Evolutionary conservation across 2,888 invertebrate species (phyloP), one percentile per base, ranked within the genome.

Genomic region (Brassicogethes aeneus): DNA sequence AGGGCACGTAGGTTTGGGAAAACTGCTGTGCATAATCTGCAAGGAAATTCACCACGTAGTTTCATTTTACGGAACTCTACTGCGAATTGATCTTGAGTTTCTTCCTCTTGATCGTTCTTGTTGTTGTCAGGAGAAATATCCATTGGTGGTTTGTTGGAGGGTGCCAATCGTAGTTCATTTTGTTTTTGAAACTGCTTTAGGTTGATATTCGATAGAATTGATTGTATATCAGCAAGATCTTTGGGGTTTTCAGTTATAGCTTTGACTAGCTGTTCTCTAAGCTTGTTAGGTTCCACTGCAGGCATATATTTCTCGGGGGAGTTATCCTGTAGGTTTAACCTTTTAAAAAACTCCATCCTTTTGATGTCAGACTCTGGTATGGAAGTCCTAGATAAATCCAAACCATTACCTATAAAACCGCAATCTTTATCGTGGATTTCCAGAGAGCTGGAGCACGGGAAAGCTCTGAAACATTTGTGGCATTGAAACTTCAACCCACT

Each of bases 31-130:
- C 95, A 95, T n/a, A 92, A 71, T 44, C 90, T 77, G 64, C 94
- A 95, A 0, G 91, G 89, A 59, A 91, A 92, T 60, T 90, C 89
- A 0, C 91, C 90, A 29, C 88, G 81, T 35, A 88, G 63, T 60
- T 91, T 91, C 90, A 91, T 90, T 52, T 84, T 80, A n/a, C 89
- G 73, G 53, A 90, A 88, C 54, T 88, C 88, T 0, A 85, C 82
- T 1, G 87, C 85, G 55, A 88, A 88, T 29, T 81, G 78, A 58
- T 90, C 89, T 62, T 90, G 89, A 0, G 82, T 79, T 62, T 89
- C 89, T 59, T 87, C 80, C 50, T 80, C 79, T 36, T 75, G 74
- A 45, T 70, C 70, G 33, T 65, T 65, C 35, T 70, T 69, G 0
- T 46, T 43, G 59, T 59, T 46, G 12, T 55, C 52, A 2, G 42